phyloP scores from a whole-genome alignment of 2,113 vertebrate species.

The Glaucomys volans region DNA sequence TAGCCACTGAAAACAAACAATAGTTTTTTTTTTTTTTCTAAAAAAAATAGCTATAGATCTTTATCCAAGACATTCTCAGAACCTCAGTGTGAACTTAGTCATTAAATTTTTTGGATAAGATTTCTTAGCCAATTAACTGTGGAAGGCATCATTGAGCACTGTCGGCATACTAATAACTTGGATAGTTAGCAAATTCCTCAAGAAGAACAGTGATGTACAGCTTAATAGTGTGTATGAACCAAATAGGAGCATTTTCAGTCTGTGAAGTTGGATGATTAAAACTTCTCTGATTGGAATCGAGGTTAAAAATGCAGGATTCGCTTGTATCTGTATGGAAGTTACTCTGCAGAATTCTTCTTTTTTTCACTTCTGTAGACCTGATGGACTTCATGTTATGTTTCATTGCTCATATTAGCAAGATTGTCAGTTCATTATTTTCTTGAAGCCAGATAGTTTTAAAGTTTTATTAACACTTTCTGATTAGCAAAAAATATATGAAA shows the following conservation, averaged over 20 bases:
- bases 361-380: constrained; percentile 20
- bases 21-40: background rate
- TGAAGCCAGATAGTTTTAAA: background rate
- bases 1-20: constrained; percentile 6
- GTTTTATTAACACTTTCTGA: constrained; percentile 38
- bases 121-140: constrained; percentile 60
- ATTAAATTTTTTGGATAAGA: background rate
- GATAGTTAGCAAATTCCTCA: constrained; percentile 60
- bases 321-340: constrained; percentile 32
- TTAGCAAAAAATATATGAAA: background rate
- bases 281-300: constrained; percentile 56
- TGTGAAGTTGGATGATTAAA: constrained; percentile 70
- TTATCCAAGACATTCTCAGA: background rate
- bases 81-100: constrained; percentile 6
- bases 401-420: constrained; percentile 2
- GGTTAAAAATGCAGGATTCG: constrained; percentile 56
- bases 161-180: constrained; percentile 11
- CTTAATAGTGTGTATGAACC: constrained; percentile 56
- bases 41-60: background rate
- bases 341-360: constrained; percentile 43
- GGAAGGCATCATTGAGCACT: constrained; percentile 19
- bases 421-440: constrained; percentile 38
- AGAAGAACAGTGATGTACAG: constrained; percentile 30
- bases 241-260: constrained; percentile 33
- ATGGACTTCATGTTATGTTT: constrained; percentile 40